These are phyloP conservation scores for Hyles euphorbiae DNA, from an alignment of 1,140 invertebrate species.

Conservation along the genomic window DNA sequence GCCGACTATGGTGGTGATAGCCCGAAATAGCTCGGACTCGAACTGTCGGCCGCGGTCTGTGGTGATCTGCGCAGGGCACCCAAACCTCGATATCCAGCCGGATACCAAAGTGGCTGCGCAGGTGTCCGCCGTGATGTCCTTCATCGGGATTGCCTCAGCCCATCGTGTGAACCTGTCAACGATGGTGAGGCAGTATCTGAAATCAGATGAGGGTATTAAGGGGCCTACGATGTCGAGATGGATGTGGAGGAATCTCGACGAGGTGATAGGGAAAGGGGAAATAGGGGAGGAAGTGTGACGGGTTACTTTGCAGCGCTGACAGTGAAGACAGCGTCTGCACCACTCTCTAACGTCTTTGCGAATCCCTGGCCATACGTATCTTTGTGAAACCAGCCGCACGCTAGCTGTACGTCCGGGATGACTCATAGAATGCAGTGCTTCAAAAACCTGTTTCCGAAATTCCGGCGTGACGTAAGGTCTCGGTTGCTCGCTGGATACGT, in stretches of 20 bases:
- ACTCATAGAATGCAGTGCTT: constrained; percentile 1
- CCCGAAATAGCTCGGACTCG: constrained; percentile 32
- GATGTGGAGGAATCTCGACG: constrained; percentile 13
- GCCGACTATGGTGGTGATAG: constrained; percentile 7
- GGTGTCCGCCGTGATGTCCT: constrained; percentile 33
- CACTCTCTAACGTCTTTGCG: constrained; percentile 3
- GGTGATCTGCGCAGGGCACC: constrained; percentile 43
- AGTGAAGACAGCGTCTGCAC: neutral
- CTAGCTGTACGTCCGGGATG: neutral
- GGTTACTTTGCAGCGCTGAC: constrained; percentile 2
- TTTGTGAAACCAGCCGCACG: neutral
- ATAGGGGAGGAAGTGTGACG: neutral
- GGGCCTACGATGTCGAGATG: constrained; percentile 51
- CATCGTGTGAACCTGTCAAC: constrained; percentile 41
- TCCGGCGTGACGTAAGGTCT: neutral
- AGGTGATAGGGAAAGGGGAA: neutral
- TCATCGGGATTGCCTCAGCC: constrained; percentile 37
- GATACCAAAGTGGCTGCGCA: constrained; percentile 6
- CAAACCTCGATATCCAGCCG: constrained; percentile 55
- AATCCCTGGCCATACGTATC: constrained; percentile 5
- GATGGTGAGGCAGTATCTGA: constrained; percentile 35
- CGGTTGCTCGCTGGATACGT: neutral
- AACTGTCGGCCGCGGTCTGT: constrained; percentile 65
- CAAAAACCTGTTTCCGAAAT: neutral
- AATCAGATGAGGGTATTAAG: constrained; percentile 20